phyloP scores from a whole-genome alignment of 2,888 invertebrate species.

The Philonicus albiceps region DNA sequence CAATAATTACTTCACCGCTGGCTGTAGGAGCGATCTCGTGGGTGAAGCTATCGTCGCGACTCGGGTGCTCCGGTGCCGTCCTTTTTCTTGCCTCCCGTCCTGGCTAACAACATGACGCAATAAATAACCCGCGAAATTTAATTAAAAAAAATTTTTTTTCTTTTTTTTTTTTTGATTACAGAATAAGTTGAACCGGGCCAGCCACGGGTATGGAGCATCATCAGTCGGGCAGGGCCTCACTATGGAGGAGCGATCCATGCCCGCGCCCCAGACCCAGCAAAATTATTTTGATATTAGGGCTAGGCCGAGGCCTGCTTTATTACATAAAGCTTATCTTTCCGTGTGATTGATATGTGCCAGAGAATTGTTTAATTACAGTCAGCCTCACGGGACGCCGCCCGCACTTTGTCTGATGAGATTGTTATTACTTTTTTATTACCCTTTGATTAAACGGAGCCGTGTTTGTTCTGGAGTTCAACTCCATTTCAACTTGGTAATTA shows the following conservation, averaged over 20 bases:
- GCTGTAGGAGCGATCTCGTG: constrained; percentile 20
- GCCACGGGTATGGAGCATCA: not conserved
- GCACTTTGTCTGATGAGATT: not conserved
- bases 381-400: not conserved
- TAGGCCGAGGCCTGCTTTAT: constrained; percentile 1
- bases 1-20: constrained; percentile 39
- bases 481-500: not conserved
- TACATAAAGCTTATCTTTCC: not conserved
- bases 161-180: constrained; percentile 49
- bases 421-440: not conserved
- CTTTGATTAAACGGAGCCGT: not conserved
- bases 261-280: not conserved
- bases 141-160: constrained; percentile 52
- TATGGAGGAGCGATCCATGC: not conserved
- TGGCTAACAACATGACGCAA: constrained; percentile 47
- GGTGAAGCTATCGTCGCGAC: constrained; percentile 7
- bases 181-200: constrained; percentile 30
- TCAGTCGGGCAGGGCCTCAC: not conserved
- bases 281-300: constrained; percentile 43
- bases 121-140: constrained; percentile 55
- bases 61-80: constrained; percentile 7
- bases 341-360: constrained; percentile 40
- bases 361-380: constrained; percentile 33
- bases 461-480: not conserved
- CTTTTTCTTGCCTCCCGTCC: constrained; percentile 37